Conservation (phyloP, 1,140 invertebrate genomes). For the Arctopsyche grandis region DNA sequence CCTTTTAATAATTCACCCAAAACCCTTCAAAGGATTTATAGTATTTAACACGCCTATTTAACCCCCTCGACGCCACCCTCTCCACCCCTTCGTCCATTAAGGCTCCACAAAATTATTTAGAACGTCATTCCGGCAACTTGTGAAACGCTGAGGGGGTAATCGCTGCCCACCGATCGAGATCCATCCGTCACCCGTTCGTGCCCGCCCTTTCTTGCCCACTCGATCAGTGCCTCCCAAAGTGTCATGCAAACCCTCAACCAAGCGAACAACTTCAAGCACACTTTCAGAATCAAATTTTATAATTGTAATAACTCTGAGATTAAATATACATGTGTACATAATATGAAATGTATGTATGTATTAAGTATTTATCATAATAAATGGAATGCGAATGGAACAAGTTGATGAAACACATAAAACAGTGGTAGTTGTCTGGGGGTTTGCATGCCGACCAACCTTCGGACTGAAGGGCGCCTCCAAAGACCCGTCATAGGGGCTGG, state of each 20-base stretch:
- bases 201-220: background rate
- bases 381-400: too few relatives aligned
- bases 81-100: slow-evolving; percentile 22
- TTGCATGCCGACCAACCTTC: too few relatives aligned
- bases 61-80: background rate
- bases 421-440: too few relatives aligned
- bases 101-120: slow-evolving; percentile 40
- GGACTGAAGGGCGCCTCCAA: too few relatives aligned
- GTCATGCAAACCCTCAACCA: background rate
- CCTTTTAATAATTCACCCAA: slow-evolving; percentile 32
- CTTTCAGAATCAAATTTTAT: too few relatives aligned
- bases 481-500: too few relatives aligned
- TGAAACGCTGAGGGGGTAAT: background rate
- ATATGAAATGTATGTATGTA: too few relatives aligned
- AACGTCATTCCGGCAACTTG: slow-evolving; percentile 33
- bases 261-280: too few relatives aligned
- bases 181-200: background rate
- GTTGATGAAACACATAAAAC: too few relatives aligned
- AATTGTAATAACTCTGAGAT: too few relatives aligned
- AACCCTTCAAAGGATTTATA: slow-evolving; percentile 40
- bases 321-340: too few relatives aligned
- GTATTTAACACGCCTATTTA: slow-evolving; percentile 34
- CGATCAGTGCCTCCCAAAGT: background rate
- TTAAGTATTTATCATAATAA: too few relatives aligned
- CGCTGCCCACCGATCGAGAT: slow-evolving; percentile 13